phyloP scores from a whole-genome alignment of 1,140 invertebrate genomes.

The Plectus sambesii region DNA sequence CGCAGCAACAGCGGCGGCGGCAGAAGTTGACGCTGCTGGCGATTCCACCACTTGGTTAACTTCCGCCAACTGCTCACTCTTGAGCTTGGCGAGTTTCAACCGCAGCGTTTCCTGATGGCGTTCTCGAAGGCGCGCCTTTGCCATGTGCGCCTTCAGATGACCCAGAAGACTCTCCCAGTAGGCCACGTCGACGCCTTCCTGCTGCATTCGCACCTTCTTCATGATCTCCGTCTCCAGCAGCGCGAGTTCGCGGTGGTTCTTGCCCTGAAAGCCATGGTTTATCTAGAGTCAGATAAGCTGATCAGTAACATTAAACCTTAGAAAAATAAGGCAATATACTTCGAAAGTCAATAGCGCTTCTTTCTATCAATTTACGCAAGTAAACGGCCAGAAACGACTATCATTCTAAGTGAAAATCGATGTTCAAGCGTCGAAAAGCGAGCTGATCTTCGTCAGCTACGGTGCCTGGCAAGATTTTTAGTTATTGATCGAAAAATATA shows the following conservation, averaged over 20 bases:
- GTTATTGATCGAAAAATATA: no score
- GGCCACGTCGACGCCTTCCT: conserved; percentile 80
- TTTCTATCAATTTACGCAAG: no score
- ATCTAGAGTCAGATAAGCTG: not conserved
- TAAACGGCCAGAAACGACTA: no score
- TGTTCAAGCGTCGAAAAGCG: no score
- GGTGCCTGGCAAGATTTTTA: no score
- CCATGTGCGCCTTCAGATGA: conserved; percentile 88
- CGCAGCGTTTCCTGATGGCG: conserved; percentile 79
- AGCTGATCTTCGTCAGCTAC: no score
- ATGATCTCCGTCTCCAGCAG: conserved; percentile 71
- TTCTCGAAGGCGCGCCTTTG: conserved; percentile 75
- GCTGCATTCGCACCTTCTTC: conserved; percentile 66
- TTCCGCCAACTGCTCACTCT: conserved; percentile 56
- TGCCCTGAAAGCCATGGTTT: conserved; percentile 53
- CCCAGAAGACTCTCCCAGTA: conserved; percentile 92
- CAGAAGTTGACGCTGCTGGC: conserved; percentile 1
- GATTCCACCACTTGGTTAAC: conserved; percentile 18
- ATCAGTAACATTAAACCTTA: no score
- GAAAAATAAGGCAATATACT: no score
- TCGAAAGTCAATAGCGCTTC: no score
- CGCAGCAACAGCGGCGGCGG: conserved; percentile 18
- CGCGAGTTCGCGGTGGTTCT: conserved; percentile 57
- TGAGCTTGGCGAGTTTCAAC: conserved; percentile 74
- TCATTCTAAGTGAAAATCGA: no score